Evolutionary conservation across 2,888 invertebrate genomes (phyloP).

Genomic region (Ectemnius cavifrons): DNA sequence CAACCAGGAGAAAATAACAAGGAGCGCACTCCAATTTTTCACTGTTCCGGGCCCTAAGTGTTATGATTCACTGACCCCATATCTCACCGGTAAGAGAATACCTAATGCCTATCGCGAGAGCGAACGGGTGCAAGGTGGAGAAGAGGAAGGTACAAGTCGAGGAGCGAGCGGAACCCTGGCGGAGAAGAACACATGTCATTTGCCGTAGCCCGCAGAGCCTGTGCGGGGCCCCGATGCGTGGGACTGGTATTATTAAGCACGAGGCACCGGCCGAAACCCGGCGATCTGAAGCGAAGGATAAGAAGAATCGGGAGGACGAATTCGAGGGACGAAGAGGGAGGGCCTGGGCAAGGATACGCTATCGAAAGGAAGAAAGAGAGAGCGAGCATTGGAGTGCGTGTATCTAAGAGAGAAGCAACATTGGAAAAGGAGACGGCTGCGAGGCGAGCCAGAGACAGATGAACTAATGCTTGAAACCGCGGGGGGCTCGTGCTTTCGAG

Average conservation of each 20-base stretch:
- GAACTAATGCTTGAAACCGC: slow-evolving; percentile 75
- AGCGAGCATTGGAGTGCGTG: not conserved
- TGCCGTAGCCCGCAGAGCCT: slow-evolving; percentile 74
- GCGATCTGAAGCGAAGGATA: slow-evolving; percentile 49
- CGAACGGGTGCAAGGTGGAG: slow-evolving; percentile 22
- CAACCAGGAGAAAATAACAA: too few relatives aligned
- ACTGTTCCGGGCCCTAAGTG: too few relatives aligned
- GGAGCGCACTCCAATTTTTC: too few relatives aligned
- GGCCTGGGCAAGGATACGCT: not conserved
- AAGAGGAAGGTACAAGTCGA: slow-evolving; percentile 32
- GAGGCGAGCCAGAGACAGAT: slow-evolving; percentile 73
- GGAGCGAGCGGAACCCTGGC: slow-evolving; percentile 54
- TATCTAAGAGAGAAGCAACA: slow-evolving; percentile 57
- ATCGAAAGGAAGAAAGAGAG: slow-evolving; percentile 5
- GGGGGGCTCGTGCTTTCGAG: slow-evolving; percentile 72
- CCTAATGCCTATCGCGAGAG: slow-evolving; percentile 9
- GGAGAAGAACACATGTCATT: slow-evolving; percentile 77
- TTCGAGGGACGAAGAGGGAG: slow-evolving; percentile 20
- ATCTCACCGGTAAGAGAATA: too few relatives aligned
- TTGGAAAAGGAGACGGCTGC: slow-evolving; percentile 65
- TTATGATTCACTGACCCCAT: too few relatives aligned
- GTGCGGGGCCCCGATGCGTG: slow-evolving; percentile 72
- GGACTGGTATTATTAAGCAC: slow-evolving; percentile 75
- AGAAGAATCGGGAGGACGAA: slow-evolving; percentile 24
- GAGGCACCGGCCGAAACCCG: slow-evolving; percentile 63